These are phyloP conservation scores for Nasonia oneida DNA, from an alignment of 2,888 invertebrate genomes.

Conservation along the genomic window DNA sequence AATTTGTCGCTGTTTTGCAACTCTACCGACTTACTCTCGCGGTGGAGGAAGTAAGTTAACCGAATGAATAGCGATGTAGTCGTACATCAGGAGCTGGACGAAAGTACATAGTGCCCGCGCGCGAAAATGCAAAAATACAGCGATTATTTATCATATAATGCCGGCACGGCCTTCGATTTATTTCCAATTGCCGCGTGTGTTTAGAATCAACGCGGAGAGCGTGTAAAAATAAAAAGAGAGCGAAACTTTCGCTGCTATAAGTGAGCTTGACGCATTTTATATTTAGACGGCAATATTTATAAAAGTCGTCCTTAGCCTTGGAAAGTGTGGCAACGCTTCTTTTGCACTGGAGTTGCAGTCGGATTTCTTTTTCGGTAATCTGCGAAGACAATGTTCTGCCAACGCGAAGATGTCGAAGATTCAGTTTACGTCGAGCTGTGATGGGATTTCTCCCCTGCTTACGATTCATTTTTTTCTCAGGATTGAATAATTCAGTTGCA, in stretches of 20 bases:
- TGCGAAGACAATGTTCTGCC: background rate
- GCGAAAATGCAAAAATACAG: background rate
- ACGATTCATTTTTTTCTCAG: background rate
- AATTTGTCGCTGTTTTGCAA: conserved; percentile 23
- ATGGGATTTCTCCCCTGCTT: background rate
- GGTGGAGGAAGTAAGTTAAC: background rate
- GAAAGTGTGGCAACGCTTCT: background rate
- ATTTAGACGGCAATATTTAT: conserved; percentile 14
- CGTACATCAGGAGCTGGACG: no score
- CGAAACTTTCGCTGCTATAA: background rate
- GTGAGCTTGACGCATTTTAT: background rate
- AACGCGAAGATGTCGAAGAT: background rate
- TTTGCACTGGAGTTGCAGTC: no score
- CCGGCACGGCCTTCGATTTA: background rate
- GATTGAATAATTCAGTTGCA: background rate
- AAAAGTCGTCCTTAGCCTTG: background rate
- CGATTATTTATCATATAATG: background rate
- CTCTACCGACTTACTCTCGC: background rate
- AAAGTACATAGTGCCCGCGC: no score
- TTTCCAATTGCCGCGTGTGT: background rate
- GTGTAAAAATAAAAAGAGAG: background rate
- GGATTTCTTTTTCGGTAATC: background rate
- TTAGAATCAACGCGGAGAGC: background rate
- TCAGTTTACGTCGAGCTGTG: background rate
- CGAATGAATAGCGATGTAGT: background rate